Base-by-base conservation (phyloP, 2,888 invertebrate species). In the Drosophila conformis region DNA sequence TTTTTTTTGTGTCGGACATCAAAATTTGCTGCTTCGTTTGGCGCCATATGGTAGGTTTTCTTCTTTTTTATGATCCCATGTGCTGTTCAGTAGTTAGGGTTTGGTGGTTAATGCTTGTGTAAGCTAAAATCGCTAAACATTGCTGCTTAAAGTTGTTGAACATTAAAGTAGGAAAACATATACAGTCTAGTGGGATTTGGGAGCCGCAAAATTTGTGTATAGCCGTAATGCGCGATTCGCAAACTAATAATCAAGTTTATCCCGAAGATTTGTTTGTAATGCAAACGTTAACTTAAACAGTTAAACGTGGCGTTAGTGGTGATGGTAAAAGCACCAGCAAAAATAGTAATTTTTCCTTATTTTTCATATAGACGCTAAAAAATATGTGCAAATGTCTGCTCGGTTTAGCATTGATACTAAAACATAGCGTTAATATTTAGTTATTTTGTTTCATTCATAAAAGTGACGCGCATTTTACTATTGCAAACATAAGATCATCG, bases 401-500 rank as follows among this genome's bases (percentile, higher is more conserved):
- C 18, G 29, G 31, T 4, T 51, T 3, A 15, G 36, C 5, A 61
- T 11, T 38, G 33, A 33, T 49, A 42, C 21, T n/a, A 25, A 1
- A 48, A 18, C 31, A 38, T 54, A 31, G 10, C 8, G 13, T 49
- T 35, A 48, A 36, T 49, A 61, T 65, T 56, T 57, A 27, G 25
- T 46, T 56, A 25, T 60, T 18, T 54, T 57, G 38, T 36, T 81
- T 83, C 90, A 84, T 84, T 90, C 89, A 78, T 87, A 78, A 86
- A 82, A 80, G 68, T 74, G 71, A 73, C 76, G 63, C 70, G 80
- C 87, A 90, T 72, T 76, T 79, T 89, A 76, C 76, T 83, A 82
- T 69, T 77, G 67, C 73, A 74, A 75, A 70, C 68, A 66, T 53
- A 70, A 67, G 67, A 80, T 87, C 81, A 71, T 63, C 73, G 66